Percentiles rank a stretch among this genome's conserved stretches.
phyloP scores from a whole-genome alignment of 1,140 invertebrate genomes.

The Onthophagus taurus region DNA sequence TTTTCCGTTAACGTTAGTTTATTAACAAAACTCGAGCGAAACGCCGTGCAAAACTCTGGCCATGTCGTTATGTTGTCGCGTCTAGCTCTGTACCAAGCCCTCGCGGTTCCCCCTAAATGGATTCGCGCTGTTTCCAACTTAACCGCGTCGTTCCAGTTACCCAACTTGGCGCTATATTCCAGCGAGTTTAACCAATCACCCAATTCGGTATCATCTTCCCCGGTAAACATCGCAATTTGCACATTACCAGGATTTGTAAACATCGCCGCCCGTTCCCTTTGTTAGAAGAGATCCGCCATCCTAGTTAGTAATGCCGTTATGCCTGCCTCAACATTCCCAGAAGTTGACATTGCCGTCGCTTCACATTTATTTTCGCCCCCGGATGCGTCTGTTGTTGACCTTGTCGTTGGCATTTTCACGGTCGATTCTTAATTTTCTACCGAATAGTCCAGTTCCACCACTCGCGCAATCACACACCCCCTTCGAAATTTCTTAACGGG shows the following conservation, averaged over 20 bases:
- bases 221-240: not conserved
- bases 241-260: no score
- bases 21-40: not conserved
- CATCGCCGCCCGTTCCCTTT: no score
- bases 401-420: no score
- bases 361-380: not conserved
- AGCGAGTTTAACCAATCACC: conserved; percentile 1
- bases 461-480: not conserved
- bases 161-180: not conserved
- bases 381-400: not conserved
- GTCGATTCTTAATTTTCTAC: no score
- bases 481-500: not conserved
- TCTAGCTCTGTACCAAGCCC: conserved; percentile 3
- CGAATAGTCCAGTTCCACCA: not conserved
- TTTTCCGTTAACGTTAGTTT: not conserved
- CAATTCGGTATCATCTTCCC: not conserved
- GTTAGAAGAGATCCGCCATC: not conserved
- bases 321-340: no score
- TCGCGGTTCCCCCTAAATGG: conserved; percentile 1
- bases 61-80: not conserved
- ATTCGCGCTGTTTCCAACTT: conserved; percentile 1
- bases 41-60: not conserved
- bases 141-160: not conserved
- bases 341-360: not conserved
- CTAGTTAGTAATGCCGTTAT: not conserved